Base-by-base conservation (phyloP, 1,140 invertebrate genomes). In the Andrena cerasifolii region DNA sequence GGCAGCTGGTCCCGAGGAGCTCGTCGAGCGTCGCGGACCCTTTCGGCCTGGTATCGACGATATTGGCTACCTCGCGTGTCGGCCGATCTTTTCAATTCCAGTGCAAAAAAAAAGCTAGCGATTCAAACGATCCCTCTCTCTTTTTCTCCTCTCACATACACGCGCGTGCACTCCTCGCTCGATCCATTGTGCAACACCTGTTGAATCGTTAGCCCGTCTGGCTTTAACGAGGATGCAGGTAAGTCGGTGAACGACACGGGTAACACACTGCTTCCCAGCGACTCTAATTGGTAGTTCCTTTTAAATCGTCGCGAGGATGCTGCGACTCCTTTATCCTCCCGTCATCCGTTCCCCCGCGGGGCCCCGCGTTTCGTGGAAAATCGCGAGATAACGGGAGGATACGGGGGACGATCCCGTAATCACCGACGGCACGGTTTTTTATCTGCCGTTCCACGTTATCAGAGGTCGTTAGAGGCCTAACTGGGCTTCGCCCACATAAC, bases 171-270 rank as follows among this genome's bases (percentile, higher is more conserved):
- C 58, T 21, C 24, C 63, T 51, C 26, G 71, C 62, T 80, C 78
- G 77, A 72, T 70, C 49, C 81, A 74, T 56, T 80, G 80, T 72
- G 84, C 84, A 86, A 86, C 84, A 86, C 84, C 84, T 86, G 84
- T 86, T 86, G 84, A 86, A 86, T 86, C 84, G 80, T 86, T 86
- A 83, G 68, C 73, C 45, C 71, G 83, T 80, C 82, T 84, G 75
- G 79, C 73, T 85, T 85, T 83, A 86, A 85, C 84, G 79, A 79
- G 80, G 78, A 79, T 80, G 66, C 84, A 86, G 83, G 80, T 85
- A 85, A 85, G 84, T 82, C 79, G 76, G 71, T 72, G 83, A 85
- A 85, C 70, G 84, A 85, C 83, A 76, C 83, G 61, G 45, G 31
- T 56, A 54, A 26, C 58, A 21, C 65, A 59, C 67, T 28, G 59